phyloP scores from a whole-genome alignment of 2,797 vertebrate species.

The Erpetoichthys calabaricus region DNA sequence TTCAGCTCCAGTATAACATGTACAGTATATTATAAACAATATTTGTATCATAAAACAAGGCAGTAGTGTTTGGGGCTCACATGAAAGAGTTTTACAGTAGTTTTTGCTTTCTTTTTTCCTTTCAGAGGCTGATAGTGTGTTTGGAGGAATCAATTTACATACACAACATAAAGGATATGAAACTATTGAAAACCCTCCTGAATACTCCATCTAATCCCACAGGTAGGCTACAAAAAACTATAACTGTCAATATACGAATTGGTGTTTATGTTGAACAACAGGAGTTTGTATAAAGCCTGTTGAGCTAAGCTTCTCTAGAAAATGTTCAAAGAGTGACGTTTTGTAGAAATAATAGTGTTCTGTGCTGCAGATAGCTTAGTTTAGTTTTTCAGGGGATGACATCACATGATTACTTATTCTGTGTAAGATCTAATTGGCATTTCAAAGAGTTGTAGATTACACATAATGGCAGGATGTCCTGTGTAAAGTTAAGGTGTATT shows the following conservation, averaged over 20 bases:
- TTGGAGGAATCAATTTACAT: conserved; percentile 87
- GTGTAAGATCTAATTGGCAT: no score
- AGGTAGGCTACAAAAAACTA: conserved; percentile 40
- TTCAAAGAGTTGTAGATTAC: no score
- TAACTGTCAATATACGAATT: neutral
- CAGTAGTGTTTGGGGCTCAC: neutral
- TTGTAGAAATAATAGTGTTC: no score
- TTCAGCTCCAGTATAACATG: no score
- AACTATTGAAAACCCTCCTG: conserved; percentile 79
- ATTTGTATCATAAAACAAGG: neutral
- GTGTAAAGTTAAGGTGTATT: no score
- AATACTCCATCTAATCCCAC: conserved; percentile 71
- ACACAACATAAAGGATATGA: conserved; percentile 94
- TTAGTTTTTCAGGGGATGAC: no score
- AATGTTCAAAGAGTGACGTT: no score
- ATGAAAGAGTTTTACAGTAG: neutral
- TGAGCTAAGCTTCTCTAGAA: no score
- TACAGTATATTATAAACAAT: neutral
- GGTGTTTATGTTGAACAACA: neutral
- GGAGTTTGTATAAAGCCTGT: no score
- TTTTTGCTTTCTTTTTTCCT: conserved; percentile 22
- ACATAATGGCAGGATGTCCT: no score
- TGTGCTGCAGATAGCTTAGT: no score
- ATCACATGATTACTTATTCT: no score
- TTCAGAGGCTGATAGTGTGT: conserved; percentile 80